Base-by-base conservation (phyloP, 2,797 vertebrate species). In the Chelon auratus region DNA sequence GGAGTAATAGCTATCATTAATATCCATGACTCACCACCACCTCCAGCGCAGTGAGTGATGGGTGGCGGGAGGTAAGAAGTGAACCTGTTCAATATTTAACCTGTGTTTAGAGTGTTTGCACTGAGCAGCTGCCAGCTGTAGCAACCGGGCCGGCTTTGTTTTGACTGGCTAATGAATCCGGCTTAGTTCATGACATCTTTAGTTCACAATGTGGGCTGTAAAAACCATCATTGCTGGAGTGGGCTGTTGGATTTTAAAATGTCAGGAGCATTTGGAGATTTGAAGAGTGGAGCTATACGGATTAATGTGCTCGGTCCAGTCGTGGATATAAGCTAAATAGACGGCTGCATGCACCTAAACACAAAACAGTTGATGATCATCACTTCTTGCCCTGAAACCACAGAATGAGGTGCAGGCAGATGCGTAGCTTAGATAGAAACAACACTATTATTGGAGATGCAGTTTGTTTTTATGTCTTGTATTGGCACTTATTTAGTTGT, bases 11-110 rank as follows among this genome's bases (percentile, higher is more conserved):
- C 76, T 56, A 78, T 80, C 87, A 84, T 91, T 90, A 90, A 87
- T 92, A 89, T 87, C 77, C 62, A 68, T 84, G 89, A 90, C 75
- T 88, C 84, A 82, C 69, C 68, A 22, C 65, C 84, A 82, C 80
- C 85, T 89, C 83, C 64, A 62, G 81, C 9, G 30, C 42, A 3
- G 65, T 81, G 81, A 82, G 68, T 62, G 88, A 89, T 72, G 65
- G 65, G 36, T 42, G 71, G 74, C 56, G 6, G 70, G 75, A 71
- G 68, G 80, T 40, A 68, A 81, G 79, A 82, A 68, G 60, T 43
- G 56, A 72, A 82, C 70, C 77, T 84, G 76, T 76, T 88, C 80
- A 89, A 91, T 91, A 87, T 89, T 91, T 87, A 90, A 91, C 81
- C 84, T 85, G 83, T 51, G 68, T 86, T 86, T 72, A 68, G 74